Evolutionary conservation across 2,888 invertebrate species (phyloP), one percentile per base, ranked within the genome.

Genomic region (Leptinotarsa haldemani): DNA sequence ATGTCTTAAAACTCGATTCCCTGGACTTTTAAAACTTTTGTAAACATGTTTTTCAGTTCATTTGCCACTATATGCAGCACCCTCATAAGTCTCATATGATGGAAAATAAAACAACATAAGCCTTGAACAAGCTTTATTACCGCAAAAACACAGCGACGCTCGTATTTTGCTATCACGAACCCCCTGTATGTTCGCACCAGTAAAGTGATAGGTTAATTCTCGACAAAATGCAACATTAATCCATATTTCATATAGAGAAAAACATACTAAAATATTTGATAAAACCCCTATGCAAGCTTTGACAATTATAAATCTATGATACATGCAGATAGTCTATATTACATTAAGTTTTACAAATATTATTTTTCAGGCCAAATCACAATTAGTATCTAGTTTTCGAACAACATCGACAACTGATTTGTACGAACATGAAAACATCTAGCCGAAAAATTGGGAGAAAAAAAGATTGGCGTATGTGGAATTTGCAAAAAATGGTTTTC

Each of bases 211-310:
- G 71, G 81, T 74, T 67, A 78, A 66, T 73, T 78, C 81, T 79
- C 83, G 84, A 86, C 84, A 85, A 84, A 85, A 86, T 85, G 86
- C 86, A 86, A 86, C 86, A 86, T 86, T 86, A 83, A 86, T 81
- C 81, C 81, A 82, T 82, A 84, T 84, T 81, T 82, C 81, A 82
- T 82, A 84, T 84, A 83, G 83, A 84, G 84, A 85, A 85, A 78
- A 86, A 83, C 85, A 85, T 86, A 85, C 85, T 85, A 86, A 86
- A 86, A 85, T 84, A 84, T 84, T 83, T 83, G 83, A 84, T 84
- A 85, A 85, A 85, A 77, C 78, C 61, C 83, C 86, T 86, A 86
- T 86, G 85, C 84, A 86, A 86, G 85, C 85, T 85, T 79, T 85
- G 84, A 83, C 83, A 84, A 80, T 84, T 83, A 83, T 77, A 77